These are phyloP conservation scores for Rhagoletis pomonella DNA, from an alignment of 1,140 invertebrate genomes.

Conservation along the genomic window DNA sequence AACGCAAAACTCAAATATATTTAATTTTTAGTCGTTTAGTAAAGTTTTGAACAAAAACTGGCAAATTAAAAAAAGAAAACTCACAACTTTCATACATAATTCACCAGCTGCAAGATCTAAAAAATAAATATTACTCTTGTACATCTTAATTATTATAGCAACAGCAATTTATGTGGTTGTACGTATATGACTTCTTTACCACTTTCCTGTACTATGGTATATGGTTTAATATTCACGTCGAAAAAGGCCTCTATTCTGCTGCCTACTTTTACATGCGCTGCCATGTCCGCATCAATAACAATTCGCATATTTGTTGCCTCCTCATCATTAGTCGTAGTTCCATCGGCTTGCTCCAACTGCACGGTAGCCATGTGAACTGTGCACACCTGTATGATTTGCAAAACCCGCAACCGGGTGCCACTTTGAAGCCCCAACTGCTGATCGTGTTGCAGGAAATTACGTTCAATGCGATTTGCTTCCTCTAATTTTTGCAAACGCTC, in stretches of 20 bases:
- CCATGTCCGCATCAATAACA: constrained; percentile 23
- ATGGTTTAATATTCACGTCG: neutral
- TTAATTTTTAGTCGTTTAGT: too few species aligned
- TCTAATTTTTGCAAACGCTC: constrained; percentile 34
- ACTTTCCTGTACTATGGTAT: constrained; percentile 1
- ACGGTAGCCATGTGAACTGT: constrained; percentile 43
- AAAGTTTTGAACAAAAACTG: too few species aligned
- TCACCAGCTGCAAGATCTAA: neutral
- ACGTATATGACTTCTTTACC: constrained; percentile 42
- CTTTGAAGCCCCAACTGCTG: constrained; percentile 39
- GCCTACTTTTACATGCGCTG: constrained; percentile 12
- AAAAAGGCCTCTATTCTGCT: constrained; percentile 54
- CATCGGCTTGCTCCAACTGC: neutral
- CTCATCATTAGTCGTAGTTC: neutral
- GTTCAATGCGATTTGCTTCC: neutral
- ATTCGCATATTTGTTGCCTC: neutral
- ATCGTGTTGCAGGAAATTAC: constrained; percentile 47
- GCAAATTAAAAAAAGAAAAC: too few species aligned
- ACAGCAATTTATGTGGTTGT: constrained; percentile 52
- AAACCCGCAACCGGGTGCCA: neutral
- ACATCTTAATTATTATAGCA: constrained; percentile 1
- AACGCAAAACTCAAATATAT: too few species aligned
- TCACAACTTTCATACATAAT: too few species aligned
- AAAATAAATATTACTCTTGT: neutral
- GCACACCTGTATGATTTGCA: neutral